Percentiles rank a stretch among this genome's conserved stretches.
These are phyloP conservation scores for Rhynchotus rufescens DNA, from an alignment of 2,797 vertebrate species.

Conservation along the genomic window DNA sequence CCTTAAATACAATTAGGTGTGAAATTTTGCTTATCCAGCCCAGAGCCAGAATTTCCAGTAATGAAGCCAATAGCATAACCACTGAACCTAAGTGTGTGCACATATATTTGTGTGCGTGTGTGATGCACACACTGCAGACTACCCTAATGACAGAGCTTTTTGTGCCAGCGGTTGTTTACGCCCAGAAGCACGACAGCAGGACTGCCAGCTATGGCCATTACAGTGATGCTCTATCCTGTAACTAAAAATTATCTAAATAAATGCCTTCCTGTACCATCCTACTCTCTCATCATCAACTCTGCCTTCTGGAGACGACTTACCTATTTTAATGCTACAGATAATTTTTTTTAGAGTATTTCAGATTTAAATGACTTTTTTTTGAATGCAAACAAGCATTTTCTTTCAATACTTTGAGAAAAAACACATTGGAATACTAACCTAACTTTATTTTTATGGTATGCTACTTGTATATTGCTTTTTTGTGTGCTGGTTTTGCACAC, in stretches of 20 bases:
- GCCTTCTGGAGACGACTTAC: background rate
- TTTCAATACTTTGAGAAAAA: background rate
- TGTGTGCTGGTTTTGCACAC: background rate
- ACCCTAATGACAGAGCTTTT: background rate
- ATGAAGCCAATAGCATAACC: background rate
- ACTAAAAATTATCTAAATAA: background rate
- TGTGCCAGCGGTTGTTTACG: background rate
- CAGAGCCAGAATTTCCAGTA: background rate
- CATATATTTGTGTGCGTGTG: fast-evolving
- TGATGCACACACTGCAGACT: fast-evolving
- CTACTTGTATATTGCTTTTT: background rate
- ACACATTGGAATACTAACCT: background rate
- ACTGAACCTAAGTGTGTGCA: fast-evolving
- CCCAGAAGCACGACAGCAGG: background rate
- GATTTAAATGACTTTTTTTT: background rate
- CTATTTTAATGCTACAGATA: background rate
- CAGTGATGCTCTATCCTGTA: background rate
- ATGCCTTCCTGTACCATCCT: background rate
- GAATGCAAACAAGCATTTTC: background rate
- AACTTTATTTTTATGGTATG: background rate
- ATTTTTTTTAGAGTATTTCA: background rate
- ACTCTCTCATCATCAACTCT: too few species aligned
- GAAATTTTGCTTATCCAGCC: background rate
- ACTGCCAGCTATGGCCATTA: background rate
- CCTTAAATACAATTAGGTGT: background rate